A percentile compares a stretch with the other conserved stretches of the same genome.
These are phyloP conservation scores for Ameiurus melas DNA, from an alignment of 2,113 vertebrate species.

Conservation along the genomic window DNA sequence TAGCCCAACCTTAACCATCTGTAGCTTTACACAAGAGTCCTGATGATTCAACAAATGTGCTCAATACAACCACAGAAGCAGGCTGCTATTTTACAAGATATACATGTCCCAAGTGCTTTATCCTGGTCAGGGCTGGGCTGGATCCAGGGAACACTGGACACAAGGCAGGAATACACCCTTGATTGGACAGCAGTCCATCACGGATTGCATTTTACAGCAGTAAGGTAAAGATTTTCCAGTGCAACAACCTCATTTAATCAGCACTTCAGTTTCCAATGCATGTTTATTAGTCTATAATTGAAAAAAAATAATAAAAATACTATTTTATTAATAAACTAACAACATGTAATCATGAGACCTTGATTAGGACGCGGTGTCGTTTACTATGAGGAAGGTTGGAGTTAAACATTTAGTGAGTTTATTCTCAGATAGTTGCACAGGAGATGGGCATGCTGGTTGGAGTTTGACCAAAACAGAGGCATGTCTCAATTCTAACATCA, in stretches of 20 bases:
- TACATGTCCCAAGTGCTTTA: neutral
- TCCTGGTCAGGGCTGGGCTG: too few species aligned
- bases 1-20: neutral
- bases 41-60: neutral
- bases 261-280: neutral
- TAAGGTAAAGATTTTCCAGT: neutral
- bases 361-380: neutral
- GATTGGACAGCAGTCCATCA: too few species aligned
- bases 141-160: too few species aligned
- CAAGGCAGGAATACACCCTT: too few species aligned
- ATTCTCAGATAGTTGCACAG: neutral
- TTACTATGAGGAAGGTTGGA: neutral
- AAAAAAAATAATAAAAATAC: neutral
- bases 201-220: neutral
- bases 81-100: neutral
- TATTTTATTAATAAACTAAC: neutral
- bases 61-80: neutral
- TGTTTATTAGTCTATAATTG: neutral
- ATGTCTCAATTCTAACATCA: neutral
- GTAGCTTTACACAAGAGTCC: neutral
- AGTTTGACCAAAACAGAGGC: neutral
- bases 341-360: neutral
- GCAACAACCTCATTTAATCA: neutral
- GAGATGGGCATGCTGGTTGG: neutral
- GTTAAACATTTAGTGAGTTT: neutral